Base-by-base conservation (phyloP, 2,888 invertebrate genomes). In the Lasioglossum morio region DNA sequence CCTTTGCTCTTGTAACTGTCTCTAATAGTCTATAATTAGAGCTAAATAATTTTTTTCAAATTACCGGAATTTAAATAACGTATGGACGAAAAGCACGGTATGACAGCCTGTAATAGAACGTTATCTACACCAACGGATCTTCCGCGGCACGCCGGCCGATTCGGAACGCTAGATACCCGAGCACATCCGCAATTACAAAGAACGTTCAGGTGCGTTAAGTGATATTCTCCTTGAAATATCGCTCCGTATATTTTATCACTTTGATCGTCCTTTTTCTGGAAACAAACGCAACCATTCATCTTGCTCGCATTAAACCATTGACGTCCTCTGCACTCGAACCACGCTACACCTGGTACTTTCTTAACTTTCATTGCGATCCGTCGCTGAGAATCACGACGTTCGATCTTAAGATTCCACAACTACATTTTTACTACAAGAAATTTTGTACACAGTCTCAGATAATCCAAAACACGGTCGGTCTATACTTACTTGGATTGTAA, bases 11-110 rank as follows among this genome's bases (percentile, higher is more conserved):
- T 76, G 63, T 34, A 46, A 46, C 63, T 30, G 14, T 30, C 12
- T 23, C 19, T 46, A 76, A 63, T 76, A 63, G 60, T 63, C 30
- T 63, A 19, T 30, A 63, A 76, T 76, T 63, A 23, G 30, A 74
- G 53, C 14, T 16, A 27, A 27, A 37, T 53, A 12, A 37, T 74
- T 70, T 70, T 69, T 70, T 70, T 37, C 66, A 5, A 70, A 40
- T 40, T 23, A 70, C n/a, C 23, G 70, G 40, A 70, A 70, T 70
- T 40, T 40, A 19, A 70, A 40, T 40, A 70, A 70, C 70, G 40
- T n/a, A 40, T 23, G 5, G 70, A 40, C 40, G n/a, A n/a, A 70
- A 63, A 19, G n/a, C 10, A 1, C 69, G 66, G 3, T 34, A 66
- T 19, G 69, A 34, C 69, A 69, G 69, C 34, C 69, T 69, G 34